Base-by-base conservation (phyloP, 2,113 vertebrate species). In the Cyanoderma ruficeps region DNA sequence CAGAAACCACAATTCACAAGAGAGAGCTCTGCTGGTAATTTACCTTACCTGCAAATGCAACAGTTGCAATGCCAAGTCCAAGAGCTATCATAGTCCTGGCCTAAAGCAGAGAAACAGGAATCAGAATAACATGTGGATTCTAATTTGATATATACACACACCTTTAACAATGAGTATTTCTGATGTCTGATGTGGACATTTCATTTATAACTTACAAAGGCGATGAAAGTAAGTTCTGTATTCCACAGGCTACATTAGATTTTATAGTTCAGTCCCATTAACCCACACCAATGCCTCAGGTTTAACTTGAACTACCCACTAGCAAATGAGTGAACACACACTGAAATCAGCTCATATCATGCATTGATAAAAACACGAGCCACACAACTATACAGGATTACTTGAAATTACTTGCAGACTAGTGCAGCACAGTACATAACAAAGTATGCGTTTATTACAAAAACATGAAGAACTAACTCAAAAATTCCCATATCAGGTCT, bases 11-110 rank as follows among this genome's bases (percentile, higher is more conserved):
- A 81, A 24, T 17, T 83, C 19, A 20, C 27, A 65, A n/a, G 20
- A 12, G 7, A 15, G 23, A 69, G 22, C 24, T 85, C 44, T 8
- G 16, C 25, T 4, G 22, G 61, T 61, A 82, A 75, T 78, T 76
- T 47, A 53, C n/a, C 97, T 98, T 97, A 99, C 99, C 99, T 97
- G 98, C 99, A 98, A 99, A 99, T 14, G 98, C 98, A 84, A 98
- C 97, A 71, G 99, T 98, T 76, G 99, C 98, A 74, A 99, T 92
- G 20, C 99, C 98, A n/a, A 99, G 98, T 46, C 99, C 99, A 8
- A 99, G 98, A 5, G 98, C 98, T 52, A 99, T 98, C 94, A 99
- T 91, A 83, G 98, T 98, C 67, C 95, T 97, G 56, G 99, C 98
- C 99, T 99, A 83, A 68, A 83, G 86, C 50, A 69, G 76, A 83